Conservation (phyloP, 2,888 invertebrate species). For the Watsonalla binaria region DNA sequence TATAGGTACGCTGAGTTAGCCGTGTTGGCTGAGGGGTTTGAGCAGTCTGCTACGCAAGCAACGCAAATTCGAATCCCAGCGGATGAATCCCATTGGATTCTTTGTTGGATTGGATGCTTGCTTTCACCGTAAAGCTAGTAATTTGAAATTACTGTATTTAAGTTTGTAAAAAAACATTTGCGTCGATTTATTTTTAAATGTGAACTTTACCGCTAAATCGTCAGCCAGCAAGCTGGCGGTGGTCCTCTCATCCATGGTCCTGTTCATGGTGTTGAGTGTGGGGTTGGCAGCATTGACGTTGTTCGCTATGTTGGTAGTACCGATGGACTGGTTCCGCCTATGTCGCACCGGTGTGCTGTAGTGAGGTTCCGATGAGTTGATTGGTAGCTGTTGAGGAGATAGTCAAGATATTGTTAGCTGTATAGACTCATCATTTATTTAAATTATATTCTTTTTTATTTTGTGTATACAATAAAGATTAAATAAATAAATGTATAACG, state of each 20-base stretch:
- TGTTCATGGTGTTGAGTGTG: conserved; percentile 67
- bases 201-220: conserved; percentile 72
- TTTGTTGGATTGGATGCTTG: too few species aligned
- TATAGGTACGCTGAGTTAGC: too few species aligned
- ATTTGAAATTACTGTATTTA: too few species aligned
- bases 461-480: too few species aligned
- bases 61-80: too few species aligned
- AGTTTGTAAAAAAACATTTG: too few species aligned
- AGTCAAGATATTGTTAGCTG: not conserved
- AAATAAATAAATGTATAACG: too few species aligned
- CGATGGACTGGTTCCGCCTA: conserved; percentile 69
- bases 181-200: not conserved
- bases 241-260: conserved; percentile 80
- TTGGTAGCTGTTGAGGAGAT: conserved; percentile 37
- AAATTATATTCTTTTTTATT: not conserved
- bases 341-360: conserved; percentile 74
- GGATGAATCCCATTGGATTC: too few species aligned
- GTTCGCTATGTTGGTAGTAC: conserved; percentile 63
- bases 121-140: too few species aligned
- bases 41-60: too few species aligned
- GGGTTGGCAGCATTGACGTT: conserved; percentile 47
- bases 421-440: not conserved
- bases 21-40: too few species aligned
- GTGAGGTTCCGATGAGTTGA: conserved; percentile 64
- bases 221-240: conserved; percentile 79